Evolutionary conservation across 2,888 invertebrate genomes (phyloP).

Genomic region (Melinopterus prodromus): DNA sequence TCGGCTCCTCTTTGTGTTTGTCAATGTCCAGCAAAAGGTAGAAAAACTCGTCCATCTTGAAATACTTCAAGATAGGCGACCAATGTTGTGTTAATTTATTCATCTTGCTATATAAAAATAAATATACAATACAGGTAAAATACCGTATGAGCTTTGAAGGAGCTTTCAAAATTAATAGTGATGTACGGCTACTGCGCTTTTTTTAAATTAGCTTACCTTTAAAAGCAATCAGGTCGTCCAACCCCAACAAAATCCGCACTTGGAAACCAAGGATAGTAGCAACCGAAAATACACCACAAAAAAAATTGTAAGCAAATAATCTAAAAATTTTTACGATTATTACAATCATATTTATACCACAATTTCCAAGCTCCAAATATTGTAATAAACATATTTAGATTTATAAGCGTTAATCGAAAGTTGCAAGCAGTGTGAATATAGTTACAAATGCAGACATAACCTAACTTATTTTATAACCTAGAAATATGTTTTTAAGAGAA

Average conservation of each 20-base stretch:
- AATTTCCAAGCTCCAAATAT: no score
- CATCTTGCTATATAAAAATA: slow-evolving; percentile 10
- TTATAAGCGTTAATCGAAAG: no score
- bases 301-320: no score
- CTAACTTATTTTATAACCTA: slow-evolving; percentile 4
- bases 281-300: no score
- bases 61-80: slow-evolving; percentile 20
- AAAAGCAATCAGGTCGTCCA: not conserved
- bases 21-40: slow-evolving; percentile 19
- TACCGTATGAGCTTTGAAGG: not conserved
- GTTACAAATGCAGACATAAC: not conserved
- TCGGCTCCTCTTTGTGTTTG: slow-evolving; percentile 8
- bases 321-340: no score
- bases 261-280: no score
- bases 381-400: no score
- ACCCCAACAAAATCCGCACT: not conserved
- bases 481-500: not conserved
- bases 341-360: no score
- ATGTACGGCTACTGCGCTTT: not conserved
- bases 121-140: not conserved
- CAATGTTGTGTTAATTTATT: slow-evolving; percentile 23
- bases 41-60: slow-evolving; percentile 19
- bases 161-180: not conserved
- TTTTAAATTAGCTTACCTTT: not conserved
- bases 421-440: not conserved